Conservation (phyloP, 2,113 vertebrate genomes). For the Megaptera novaeangliae region DNA sequence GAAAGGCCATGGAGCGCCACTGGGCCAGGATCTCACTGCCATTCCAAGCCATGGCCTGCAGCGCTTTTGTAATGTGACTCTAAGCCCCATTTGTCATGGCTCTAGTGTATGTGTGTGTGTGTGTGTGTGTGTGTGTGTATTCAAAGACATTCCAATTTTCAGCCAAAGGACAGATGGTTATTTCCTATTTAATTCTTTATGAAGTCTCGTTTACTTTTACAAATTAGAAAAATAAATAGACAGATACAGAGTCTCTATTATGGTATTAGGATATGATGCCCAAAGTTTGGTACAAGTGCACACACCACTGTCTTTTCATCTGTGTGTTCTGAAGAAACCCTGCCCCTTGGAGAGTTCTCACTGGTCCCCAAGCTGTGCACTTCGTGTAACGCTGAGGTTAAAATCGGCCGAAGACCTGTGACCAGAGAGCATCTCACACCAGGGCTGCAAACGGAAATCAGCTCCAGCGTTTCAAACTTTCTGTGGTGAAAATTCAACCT, state of each 20-base stretch:
- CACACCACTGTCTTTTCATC: background rate
- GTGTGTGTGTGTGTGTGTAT: background rate
- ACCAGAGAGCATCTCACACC: background rate
- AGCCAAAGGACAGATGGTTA: background rate
- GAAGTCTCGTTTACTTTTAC: background rate
- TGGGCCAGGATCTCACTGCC: no score
- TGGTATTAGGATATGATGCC: fast-evolving
- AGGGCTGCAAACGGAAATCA: background rate
- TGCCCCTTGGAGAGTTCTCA: fast-evolving
- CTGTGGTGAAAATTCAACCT: background rate
- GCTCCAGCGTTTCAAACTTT: background rate
- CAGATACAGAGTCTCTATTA: background rate
- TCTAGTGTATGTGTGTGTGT: background rate
- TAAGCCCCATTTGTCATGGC: background rate
- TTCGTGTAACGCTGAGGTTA: background rate
- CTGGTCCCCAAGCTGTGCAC: fast-evolving
- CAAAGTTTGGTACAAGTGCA: background rate
- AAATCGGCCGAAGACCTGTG: no score
- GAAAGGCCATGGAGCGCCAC: background rate
- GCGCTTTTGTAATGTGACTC: background rate
- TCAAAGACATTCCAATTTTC: background rate
- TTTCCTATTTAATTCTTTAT: background rate
- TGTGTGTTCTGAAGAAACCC: background rate
- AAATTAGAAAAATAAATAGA: background rate
- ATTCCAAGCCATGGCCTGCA: background rate